A percentile compares a stretch with the other conserved stretches of the same genome.
Evolutionary conservation across 2,113 vertebrate genomes (phyloP).

Genomic region (Brachirus orientalis): DNA sequence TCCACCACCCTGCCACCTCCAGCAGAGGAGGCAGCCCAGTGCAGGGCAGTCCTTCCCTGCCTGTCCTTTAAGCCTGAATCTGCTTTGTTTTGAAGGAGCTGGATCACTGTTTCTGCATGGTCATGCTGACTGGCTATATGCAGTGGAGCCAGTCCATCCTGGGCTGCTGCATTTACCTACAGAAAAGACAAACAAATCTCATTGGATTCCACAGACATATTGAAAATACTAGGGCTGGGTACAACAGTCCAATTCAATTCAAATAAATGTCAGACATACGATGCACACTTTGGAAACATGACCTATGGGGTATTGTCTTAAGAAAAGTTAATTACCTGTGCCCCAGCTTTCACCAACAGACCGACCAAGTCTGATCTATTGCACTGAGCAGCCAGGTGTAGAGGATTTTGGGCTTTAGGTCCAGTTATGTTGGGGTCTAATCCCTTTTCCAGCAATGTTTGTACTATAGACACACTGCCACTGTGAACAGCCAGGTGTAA

Average conservation of each 20-base stretch:
- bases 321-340: slow-evolving; percentile 54
- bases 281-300: neutral
- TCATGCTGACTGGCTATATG: slow-evolving; percentile 76
- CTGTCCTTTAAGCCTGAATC: slow-evolving; percentile 72
- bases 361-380: slow-evolving; percentile 57
- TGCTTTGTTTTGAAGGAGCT: slow-evolving; percentile 76
- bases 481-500: slow-evolving; percentile 81
- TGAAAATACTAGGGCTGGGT: neutral
- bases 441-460: slow-evolving; percentile 73
- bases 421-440: slow-evolving; percentile 74
- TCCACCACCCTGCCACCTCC: slow-evolving; percentile 66
- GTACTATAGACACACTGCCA: slow-evolving; percentile 68
- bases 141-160: slow-evolving; percentile 75
- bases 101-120: slow-evolving; percentile 59
- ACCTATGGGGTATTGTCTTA: no score
- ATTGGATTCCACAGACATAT: neutral
- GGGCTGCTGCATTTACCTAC: slow-evolving; percentile 72
- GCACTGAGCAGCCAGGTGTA: slow-evolving; percentile 77
- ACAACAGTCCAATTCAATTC: neutral
- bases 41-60: slow-evolving; percentile 77
- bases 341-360: slow-evolving; percentile 73
- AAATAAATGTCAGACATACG: no score
- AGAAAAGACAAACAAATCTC: slow-evolving; percentile 12
- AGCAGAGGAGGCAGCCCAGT: slow-evolving; percentile 73
- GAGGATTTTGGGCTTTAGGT: slow-evolving; percentile 69